Conservation (phyloP, 2,888 invertebrate genomes). For the Ophioninae sp. region DNA sequence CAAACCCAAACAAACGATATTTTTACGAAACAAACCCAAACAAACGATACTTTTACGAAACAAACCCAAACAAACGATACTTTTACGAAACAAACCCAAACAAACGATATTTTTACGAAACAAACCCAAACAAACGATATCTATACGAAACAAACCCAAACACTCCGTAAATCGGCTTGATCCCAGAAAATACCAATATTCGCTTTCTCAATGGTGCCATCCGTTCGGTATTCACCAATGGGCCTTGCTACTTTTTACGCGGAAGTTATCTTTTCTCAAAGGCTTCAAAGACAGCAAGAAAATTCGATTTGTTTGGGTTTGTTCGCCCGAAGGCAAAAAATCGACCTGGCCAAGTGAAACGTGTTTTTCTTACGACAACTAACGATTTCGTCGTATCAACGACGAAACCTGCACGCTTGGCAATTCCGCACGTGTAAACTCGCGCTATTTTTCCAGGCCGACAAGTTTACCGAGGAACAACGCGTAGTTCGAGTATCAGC, state of each 20-base stretch:
- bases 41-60: neutral
- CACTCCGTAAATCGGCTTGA: neutral
- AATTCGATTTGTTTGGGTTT: neutral
- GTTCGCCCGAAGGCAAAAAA: neutral
- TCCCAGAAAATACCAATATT: neutral
- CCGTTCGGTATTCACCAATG: no score
- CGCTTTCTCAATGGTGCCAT: neutral
- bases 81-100: no score
- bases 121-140: no score
- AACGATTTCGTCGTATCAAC: neutral
- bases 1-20: no score
- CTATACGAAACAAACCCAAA: neutral
- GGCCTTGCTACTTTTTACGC: no score
- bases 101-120: constrained; percentile 1
- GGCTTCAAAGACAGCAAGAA: neutral
- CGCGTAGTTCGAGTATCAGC: neutral
- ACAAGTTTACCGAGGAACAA: neutral
- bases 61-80: no score
- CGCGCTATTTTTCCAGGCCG: neutral
- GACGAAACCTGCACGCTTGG: neutral
- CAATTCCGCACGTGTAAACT: neutral
- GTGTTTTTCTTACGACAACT: neutral
- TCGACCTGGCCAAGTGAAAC: neutral
- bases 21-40: no score
- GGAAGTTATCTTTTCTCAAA: neutral